Evolutionary conservation across 2,888 invertebrate genomes (phyloP), one percentile per base, ranked within the genome.

Genomic region (Tuberolachnus salignus): DNA sequence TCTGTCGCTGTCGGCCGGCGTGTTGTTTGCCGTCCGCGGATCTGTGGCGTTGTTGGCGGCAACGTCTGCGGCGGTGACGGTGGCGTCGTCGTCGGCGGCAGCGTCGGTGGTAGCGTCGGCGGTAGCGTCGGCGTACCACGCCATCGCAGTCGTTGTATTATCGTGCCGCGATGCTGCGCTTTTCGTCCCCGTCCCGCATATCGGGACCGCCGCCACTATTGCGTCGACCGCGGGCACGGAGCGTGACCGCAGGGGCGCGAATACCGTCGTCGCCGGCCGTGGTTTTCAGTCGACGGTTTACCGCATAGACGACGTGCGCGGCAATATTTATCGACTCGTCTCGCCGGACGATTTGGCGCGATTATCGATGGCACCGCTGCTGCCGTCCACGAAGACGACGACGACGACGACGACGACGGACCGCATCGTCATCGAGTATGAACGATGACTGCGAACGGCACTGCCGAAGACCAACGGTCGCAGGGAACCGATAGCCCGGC

Each of bases 361-460:
- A 14, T 51, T 14, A n/a, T 19, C 49, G 61, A 13, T 34, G 9
- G 1, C 1, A 53, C 23, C 44, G 73, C 0, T 23, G 74, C 13
- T 10, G 19, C 49, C 59, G 23, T 3, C 42, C n/a, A 10, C 42
- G 19, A 10, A 42, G 57, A 14, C 23, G 23, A 74, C 23, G 23
- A 0, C 63, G 19, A 55, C 57, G 21, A n/a, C 34, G 19, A 16
- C 16, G 57, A 42, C 44, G 23, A 57, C 69, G 42, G 23, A 11
- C 16, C 23, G 1, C 34, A 19, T 34, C 51, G 34, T 34, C 51
- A 49, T 44, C 23, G 16, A 13, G 26, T 16, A 64, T 55, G 74
- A 69, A 14, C 42, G 69, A 78, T 78, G 78, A 67, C 78, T 13
- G 69, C 78, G 42, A 78, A 69, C 69, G 67, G 49, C 51, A 19